These are phyloP conservation scores for Musca domestica DNA, from an alignment of 1,140 invertebrate species.

Conservation along the genomic window DNA sequence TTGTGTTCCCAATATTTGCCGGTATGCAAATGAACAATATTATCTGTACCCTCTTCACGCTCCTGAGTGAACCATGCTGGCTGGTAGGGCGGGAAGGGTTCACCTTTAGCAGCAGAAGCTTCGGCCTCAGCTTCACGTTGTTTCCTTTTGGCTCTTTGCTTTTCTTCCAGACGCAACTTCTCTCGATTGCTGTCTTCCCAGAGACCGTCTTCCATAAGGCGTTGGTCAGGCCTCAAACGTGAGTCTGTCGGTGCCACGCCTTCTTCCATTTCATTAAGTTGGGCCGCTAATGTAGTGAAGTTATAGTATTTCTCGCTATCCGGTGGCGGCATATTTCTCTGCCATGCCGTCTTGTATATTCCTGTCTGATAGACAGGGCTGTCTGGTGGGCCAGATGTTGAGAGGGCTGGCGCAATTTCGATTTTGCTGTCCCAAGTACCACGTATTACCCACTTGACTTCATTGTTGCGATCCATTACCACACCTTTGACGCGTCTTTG, in stretches of 20 bases:
- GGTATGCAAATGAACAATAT: slow-evolving; percentile 80
- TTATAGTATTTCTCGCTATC: slow-evolving; percentile 80
- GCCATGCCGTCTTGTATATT: slow-evolving; percentile 81
- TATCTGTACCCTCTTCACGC: slow-evolving; percentile 75
- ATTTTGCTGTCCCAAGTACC: slow-evolving; percentile 96
- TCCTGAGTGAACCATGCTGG: slow-evolving; percentile 91
- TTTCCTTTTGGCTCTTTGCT: slow-evolving; percentile 77
- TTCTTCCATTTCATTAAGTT: slow-evolving; percentile 93
- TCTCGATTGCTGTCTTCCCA: slow-evolving; percentile 96
- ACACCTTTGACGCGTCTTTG: slow-evolving; percentile 85
- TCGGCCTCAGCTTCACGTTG: slow-evolving; percentile 78
- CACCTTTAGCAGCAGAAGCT: slow-evolving; percentile 68
- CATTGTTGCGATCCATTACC: slow-evolving; percentile 66
- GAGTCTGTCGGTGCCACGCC: slow-evolving; percentile 94
- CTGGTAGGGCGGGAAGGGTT: slow-evolving; percentile 72
- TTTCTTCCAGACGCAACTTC: slow-evolving; percentile 86
- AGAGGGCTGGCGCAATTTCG: slow-evolving; percentile 88
- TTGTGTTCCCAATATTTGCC: slow-evolving; percentile 94
- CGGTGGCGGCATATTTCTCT: slow-evolving; percentile 71
- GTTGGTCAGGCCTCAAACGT: slow-evolving; percentile 90
- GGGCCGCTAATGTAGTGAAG: slow-evolving; percentile 91
- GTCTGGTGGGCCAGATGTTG: slow-evolving; percentile 65
- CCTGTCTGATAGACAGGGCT: slow-evolving; percentile 92
- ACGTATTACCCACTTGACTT: slow-evolving; percentile 72
- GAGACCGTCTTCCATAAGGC: slow-evolving; percentile 92